Percentiles rank a stretch among this genome's conserved stretches.
Evolutionary conservation across 1,140 invertebrate genomes (phyloP).

Genomic region (Oryctes rhinoceros): DNA sequence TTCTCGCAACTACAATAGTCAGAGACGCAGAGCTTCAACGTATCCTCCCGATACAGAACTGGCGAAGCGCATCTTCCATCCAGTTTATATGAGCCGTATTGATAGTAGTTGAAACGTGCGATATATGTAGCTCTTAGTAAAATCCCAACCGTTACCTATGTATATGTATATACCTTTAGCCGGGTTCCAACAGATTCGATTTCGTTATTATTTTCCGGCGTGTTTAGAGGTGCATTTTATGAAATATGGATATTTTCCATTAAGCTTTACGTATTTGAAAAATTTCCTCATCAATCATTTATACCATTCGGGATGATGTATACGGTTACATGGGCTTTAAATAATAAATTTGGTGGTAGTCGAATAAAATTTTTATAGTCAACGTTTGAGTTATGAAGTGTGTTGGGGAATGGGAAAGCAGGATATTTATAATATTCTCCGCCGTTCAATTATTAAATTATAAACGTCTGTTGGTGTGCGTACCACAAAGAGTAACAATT

Average conservation of each 20-base stretch:
- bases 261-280: neutral
- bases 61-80: neutral
- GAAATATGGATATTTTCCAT: slow-evolving; percentile 35
- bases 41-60: neutral
- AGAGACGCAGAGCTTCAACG: neutral
- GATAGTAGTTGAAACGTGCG: neutral
- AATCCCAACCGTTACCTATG: neutral
- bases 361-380: no score
- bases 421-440: no score
- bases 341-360: no score
- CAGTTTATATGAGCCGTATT: neutral
- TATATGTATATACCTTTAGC: neutral
- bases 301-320: no score
- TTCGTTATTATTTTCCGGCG: slow-evolving; percentile 10
- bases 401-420: no score
- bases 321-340: no score
- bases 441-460: no score
- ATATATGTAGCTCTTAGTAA: neutral
- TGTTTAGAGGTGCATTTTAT: neutral
- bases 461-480: no score
- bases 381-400: no score
- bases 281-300: slow-evolving; percentile 26
- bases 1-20: neutral
- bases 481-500: no score
- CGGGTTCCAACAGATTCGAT: neutral